Base-by-base conservation (phyloP, 2,113 vertebrate genomes). In the Chunga burmeisteri region DNA sequence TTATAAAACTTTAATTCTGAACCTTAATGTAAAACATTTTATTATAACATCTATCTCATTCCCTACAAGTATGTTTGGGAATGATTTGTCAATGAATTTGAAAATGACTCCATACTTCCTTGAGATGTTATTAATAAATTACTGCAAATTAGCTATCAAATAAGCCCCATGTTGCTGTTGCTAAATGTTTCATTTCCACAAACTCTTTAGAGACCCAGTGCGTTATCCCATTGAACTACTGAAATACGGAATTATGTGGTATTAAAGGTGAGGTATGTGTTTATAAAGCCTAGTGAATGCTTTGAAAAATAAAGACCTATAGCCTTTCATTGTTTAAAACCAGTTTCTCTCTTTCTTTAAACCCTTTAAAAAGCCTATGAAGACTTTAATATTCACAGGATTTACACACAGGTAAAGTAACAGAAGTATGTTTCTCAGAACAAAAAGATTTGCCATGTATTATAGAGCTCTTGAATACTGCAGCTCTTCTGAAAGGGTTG, bases 341-440 rank as follows among this genome's bases (percentile, higher is more conserved):
- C 29, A 56, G 18, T 68, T 96, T 81, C 62, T 87, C 25, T 47
- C 38, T 75, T 90, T 86, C 79, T 84, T 83, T 67, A 95, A 88
- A 91, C 4, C 3, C 15, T n/a, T 91, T 75, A 16, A 50, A 85
- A 93, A 85, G 20, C 32, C 47, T 55, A 8, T 38, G 27, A 93
- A 85, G 80, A 73, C 88, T 93, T 82, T 93, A 85, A 77, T 80
- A 91, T 81, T 87, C 58, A 77, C 53, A 70, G 53, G 36, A 85
- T 93, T 87, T 92, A 70, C 53, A 91, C 25, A 56, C 19, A 88
- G 62, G 40, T 77, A 42, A 94, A 95, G 90, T 87, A 95, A 95
- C 17, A 81, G 66, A 94, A 61, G 30, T 22, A 58, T 38, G 14
- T 25, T 80, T 92, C 65, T 89, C 59, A 65, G 75, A 91, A 94